Evolutionary conservation across 2,888 invertebrate species (phyloP), one percentile per base, ranked within the genome.

Genomic region (Ptychoptera albimana): DNA sequence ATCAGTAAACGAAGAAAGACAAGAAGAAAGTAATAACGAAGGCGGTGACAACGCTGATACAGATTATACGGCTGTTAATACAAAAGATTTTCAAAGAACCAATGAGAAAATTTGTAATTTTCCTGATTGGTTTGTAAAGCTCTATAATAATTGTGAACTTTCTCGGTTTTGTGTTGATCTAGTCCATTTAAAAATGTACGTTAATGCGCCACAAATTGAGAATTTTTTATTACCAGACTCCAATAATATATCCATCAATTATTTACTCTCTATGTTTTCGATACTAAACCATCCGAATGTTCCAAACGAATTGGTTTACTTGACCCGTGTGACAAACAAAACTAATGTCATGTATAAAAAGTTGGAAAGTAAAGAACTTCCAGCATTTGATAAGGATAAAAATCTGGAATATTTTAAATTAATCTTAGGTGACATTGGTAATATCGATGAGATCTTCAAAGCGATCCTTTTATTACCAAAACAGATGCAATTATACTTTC

Each of bases 171-270:
- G 82, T 52, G 72, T 85, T 23, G 81, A 86, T 56, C 68, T 86
- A 12, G 63, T 75, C 45, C 71, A 73, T n/a, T 70, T 75, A 35
- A 70, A 74, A 47, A 66, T 75, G 39, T 76, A 78, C 54, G 73
- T 82, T 48, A 77, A 75, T 51, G 70, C 70, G 42, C 77, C 80
- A 0, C 83, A 82, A 66, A 73, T 83, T 7, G 86, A 87, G 60
- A 76, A 82, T 58, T 75, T 73, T 53, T 59, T 61, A 4, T 69
- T 71, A 39, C 65, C 70, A 5, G 74, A 80, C 48, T 71, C 78
- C 8, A 75, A 75, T 52, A 54, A 69, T 8, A 69, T 75, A 44
- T 70, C 74, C 30, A 56, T 80, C 48, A 71, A 75, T 11, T 74
- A 86, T 49, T 53, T 85, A 35, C 63, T 68, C 52, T 73, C 73